Evolutionary conservation across 2,888 invertebrate species (phyloP).

Genomic region (Rhagophthalmus giganteus): DNA sequence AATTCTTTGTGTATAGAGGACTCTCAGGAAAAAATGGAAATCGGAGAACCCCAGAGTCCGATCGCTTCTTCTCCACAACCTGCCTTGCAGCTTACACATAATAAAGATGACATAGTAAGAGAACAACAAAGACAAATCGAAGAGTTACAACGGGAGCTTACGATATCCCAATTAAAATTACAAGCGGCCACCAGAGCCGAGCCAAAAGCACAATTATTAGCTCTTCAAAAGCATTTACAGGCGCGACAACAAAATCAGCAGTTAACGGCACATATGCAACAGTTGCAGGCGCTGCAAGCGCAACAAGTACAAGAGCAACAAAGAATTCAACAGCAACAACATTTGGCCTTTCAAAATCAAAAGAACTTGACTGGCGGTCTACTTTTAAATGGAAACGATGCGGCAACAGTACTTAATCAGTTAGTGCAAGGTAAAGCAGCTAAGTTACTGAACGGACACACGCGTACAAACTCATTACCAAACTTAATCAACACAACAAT

Average conservation of each 20-base stretch:
- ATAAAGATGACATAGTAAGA: conserved; percentile 72
- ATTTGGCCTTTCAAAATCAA: conserved; percentile 54
- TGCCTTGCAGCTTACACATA: conserved; percentile 21
- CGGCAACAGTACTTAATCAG: conserved; percentile 59
- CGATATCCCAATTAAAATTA: conserved; percentile 75
- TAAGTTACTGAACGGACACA: conserved; percentile 59
- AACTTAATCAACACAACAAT: conserved; percentile 60
- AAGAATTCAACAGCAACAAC: conserved; percentile 58
- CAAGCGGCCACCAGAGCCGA: conserved; percentile 61
- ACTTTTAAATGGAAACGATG: conserved; percentile 65
- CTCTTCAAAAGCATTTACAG: conserved; percentile 51
- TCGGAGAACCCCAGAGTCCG: conserved; percentile 57
- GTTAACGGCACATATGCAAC: conserved; percentile 61
- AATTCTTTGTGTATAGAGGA: conserved; percentile 43
- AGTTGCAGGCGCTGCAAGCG: conserved; percentile 65
- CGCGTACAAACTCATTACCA: conserved; percentile 61
- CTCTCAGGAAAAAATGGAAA: conserved; percentile 51
- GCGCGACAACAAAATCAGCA: conserved; percentile 60
- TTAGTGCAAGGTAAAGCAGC: conserved; percentile 58
- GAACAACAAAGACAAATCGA: conserved; percentile 88
- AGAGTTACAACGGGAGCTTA: conserved; percentile 80
- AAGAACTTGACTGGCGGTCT: conserved; percentile 58
- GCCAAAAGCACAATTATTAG: conserved; percentile 49
- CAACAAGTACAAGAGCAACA: conserved; percentile 54
- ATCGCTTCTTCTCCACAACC: conserved; percentile 37